Evolutionary conservation across 1,140 invertebrate species (phyloP).

Genomic region (Drosophila oshimai): DNA sequence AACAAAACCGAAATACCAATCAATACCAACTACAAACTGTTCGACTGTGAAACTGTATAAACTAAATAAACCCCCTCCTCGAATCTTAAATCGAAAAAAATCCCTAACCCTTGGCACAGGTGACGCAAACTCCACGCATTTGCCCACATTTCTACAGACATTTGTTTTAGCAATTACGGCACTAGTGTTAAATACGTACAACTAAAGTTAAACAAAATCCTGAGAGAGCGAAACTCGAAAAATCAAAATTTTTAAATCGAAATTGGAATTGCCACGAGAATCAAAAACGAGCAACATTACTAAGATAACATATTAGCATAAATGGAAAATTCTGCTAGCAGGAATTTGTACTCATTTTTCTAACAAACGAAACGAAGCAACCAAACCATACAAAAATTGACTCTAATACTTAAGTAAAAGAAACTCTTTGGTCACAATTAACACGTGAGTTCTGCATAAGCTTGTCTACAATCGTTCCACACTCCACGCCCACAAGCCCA

Average conservation of each 20-base stretch:
- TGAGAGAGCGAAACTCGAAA: conserved; percentile 17
- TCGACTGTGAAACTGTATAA: conserved; percentile 36
- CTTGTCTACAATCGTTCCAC: conserved; percentile 71
- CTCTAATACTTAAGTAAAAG: conserved; percentile 48
- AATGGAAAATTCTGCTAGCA: conserved; percentile 45
- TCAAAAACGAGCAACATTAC: conserved; percentile 59
- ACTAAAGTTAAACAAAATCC: conserved; percentile 40
- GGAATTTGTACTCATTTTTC: conserved; percentile 64
- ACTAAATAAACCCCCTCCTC: conserved; percentile 30
- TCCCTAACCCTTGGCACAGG: conserved; percentile 51
- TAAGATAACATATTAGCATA: conserved; percentile 43
- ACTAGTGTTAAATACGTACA: conserved; percentile 68
- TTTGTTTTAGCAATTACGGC: conserved; percentile 77
- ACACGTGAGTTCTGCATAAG: conserved; percentile 76
- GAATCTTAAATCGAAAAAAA: conserved; percentile 27
- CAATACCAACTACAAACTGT: conserved; percentile 42
- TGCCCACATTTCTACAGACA: conserved; percentile 74
- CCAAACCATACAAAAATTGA: conserved; percentile 45
- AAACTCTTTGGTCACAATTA: conserved; percentile 68
- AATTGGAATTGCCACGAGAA: conserved; percentile 70
- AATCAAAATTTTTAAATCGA: conserved; percentile 56
- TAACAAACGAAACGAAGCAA: conserved; percentile 31
- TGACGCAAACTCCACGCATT: conserved; percentile 69
- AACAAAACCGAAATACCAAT: conserved; percentile 27
- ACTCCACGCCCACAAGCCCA: conserved; percentile 53